Evolutionary conservation across 2,113 vertebrate species (phyloP).

Genomic region (Dipodomys stephensi): DNA sequence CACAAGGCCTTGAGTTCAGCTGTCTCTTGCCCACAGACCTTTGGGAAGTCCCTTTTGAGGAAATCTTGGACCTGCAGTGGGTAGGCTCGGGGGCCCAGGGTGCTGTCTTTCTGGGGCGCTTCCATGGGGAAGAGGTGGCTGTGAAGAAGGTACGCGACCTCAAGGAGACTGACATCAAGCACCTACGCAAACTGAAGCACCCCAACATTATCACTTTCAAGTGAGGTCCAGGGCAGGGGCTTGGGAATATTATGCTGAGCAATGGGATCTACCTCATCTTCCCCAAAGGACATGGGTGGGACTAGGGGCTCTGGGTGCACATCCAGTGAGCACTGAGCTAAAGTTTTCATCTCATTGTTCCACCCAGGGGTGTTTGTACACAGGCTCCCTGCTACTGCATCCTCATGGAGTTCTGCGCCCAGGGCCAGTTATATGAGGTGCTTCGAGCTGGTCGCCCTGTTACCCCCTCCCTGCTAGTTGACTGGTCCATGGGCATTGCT

Average conservation of each 20-base stretch:
- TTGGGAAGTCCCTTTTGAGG: conserved; percentile 98
- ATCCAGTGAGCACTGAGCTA: background rate
- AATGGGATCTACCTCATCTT: background rate
- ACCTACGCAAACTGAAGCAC: conserved; percentile 97
- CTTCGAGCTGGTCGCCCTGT: conserved; percentile 97
- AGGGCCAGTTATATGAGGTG: conserved; percentile 99
- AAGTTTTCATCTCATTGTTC: conserved; percentile 34
- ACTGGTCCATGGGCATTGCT: conserved; percentile 99
- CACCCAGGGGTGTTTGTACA: conserved; percentile 95
- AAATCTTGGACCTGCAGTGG: conserved; percentile 99
- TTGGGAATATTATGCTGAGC: background rate
- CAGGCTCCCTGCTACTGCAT: conserved; percentile 99
- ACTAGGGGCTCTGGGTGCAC: background rate
- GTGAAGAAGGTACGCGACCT: conserved; percentile 98
- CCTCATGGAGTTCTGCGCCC: conserved; percentile 99
- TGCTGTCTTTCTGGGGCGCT: conserved; percentile 96
- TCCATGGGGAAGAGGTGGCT: conserved; percentile 96
- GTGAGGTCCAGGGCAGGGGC: conserved; percentile 86
- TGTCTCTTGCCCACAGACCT: conserved; percentile 83
- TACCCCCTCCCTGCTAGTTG: conserved; percentile 95
- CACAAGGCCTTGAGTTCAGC: background rate
- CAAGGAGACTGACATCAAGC: conserved; percentile 98
- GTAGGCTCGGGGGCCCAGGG: conserved; percentile 98
- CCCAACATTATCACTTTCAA: conserved; percentile 99
- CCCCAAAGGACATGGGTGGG: background rate